Evolutionary conservation across 2,797 vertebrate genomes (phyloP), one percentile per base, ranked within the genome.

Genomic region (Coccyzus lansbergi): DNA sequence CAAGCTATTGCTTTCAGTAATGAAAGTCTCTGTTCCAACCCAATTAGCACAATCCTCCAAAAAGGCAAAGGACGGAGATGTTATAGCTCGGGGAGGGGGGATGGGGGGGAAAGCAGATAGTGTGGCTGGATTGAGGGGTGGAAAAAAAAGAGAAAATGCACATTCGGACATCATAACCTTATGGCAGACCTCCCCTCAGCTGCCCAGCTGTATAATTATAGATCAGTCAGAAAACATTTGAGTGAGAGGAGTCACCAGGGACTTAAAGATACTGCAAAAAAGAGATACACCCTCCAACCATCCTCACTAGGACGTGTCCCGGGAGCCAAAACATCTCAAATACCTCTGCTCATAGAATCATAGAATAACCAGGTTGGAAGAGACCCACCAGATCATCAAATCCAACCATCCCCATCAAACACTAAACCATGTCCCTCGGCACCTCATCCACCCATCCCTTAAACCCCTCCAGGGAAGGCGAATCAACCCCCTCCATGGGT

Each of bases 1-100:
- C 38, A 7, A 28, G 78, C 26, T 96, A 31, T 83, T 92, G 95
- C 95, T 95, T 94, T 96, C 53, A 33, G 82, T 96, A 94, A 97
- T 72, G 78, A 97, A 92, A 86, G 67, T 77, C 83, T 91, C 91
- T 95, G 86, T 97, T 96, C 93, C 92, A 93, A 92, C 90, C 91
- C 94, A 97, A 93, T 96, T 96, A 97, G 76, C 93, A 88, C 33
- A 58, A 88, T 74, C 60, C 2, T 31, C 76, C 48, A 29, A 74
- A 90, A 94, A 84, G 91, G 86, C 65, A 84, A 89, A 94, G 86
- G 90, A 91, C 5, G 21, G 59, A 16, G 29, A 71, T 55, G 2
- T 56, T 82, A 90, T 29, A 75, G n/a, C 67, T 86, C 33, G 26
- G 56, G 22, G 70, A 38, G 10, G n/a, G n/a, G n/a, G n/a, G n/a